phyloP scores from a whole-genome alignment of 2,888 invertebrate genomes.

The Urechis unicinctus region DNA sequence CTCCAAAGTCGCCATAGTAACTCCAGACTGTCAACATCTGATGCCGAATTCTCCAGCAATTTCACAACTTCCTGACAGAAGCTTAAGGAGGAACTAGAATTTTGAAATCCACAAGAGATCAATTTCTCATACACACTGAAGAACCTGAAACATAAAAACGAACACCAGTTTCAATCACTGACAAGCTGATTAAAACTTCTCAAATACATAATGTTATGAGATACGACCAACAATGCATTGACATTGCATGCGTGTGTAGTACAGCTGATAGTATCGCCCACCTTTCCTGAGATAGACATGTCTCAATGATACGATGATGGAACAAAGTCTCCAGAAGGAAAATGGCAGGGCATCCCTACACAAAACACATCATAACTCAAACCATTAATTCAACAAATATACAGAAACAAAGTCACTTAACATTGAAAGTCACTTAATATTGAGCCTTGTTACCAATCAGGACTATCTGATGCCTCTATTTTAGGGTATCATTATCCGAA shows the following conservation, averaged over 20 bases:
- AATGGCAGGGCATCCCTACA: constrained; percentile 38
- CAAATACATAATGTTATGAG: too few species aligned
- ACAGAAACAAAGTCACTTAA: too few species aligned
- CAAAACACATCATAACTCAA: constrained; percentile 4
- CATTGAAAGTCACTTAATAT: too few species aligned
- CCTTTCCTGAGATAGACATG: constrained; percentile 23
- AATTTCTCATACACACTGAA: constrained; percentile 30
- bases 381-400: background rate
- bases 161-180: too few species aligned
- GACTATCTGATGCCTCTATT: too few species aligned
- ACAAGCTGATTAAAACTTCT: background rate
- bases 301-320: constrained; percentile 28
- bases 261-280: constrained; percentile 9
- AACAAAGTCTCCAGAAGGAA: constrained; percentile 34
- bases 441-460: too few species aligned
- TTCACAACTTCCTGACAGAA: constrained; percentile 33
- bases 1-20: constrained; percentile 37
- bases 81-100: constrained; percentile 26
- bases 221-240: too few species aligned
- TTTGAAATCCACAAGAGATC: constrained; percentile 27
- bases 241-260: background rate
- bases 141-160: constrained; percentile 23
- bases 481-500: too few species aligned
- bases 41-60: constrained; percentile 26
- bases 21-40: constrained; percentile 25